Base-by-base conservation (phyloP, 2,888 invertebrate species). In the Hermodice carunculata region DNA sequence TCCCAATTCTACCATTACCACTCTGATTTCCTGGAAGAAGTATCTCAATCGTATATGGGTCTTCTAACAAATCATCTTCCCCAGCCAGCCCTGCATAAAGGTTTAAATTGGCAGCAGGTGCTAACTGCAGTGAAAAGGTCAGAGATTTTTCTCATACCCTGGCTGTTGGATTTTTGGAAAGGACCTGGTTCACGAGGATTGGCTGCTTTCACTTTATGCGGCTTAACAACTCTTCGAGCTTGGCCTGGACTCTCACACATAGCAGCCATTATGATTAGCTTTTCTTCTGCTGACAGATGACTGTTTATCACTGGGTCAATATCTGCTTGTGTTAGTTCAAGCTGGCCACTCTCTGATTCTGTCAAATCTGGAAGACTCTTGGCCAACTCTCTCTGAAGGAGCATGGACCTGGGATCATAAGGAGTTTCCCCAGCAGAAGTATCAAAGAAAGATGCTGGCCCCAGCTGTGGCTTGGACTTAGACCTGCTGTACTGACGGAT, bases 201-300 rank as follows among this genome's bases (percentile, higher is more conserved):
- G n/a, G n/a, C n/a, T n/a, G n/a, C n/a, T n/a, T n/a, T n/a, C n/a
- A n/a, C n/a, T n/a, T n/a, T n/a, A n/a, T n/a, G n/a, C n/a, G n/a
- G n/a, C n/a, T n/a, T n/a, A n/a, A n/a, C n/a, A n/a, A n/a, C n/a
- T n/a, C n/a, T n/a, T n/a, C n/a, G n/a, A n/a, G n/a, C n/a, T n/a
- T n/a, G n/a, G n/a, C n/a, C n/a, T n/a, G n/a, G n/a, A 28, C 54
- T 42, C 17, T 61, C 53, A 62, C 62, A 62, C 62, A 62, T 56
- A n/a, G 54, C n/a, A 2, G 62, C 46, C 62, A 62, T 62, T 17
- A 62, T 28, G 17, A 32, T 44, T 1, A 62, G 48, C 24, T 62
- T 62, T 31, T 62, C 56, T 14, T 56, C 62, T n/a, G 54, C 34
- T 14, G 32, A 6, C 26, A 62, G 26, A 5, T 8, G 22, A 44